Evolutionary conservation across 2,797 vertebrate genomes (phyloP).

Genomic region (Hydrocynus forskahlii): DNA sequence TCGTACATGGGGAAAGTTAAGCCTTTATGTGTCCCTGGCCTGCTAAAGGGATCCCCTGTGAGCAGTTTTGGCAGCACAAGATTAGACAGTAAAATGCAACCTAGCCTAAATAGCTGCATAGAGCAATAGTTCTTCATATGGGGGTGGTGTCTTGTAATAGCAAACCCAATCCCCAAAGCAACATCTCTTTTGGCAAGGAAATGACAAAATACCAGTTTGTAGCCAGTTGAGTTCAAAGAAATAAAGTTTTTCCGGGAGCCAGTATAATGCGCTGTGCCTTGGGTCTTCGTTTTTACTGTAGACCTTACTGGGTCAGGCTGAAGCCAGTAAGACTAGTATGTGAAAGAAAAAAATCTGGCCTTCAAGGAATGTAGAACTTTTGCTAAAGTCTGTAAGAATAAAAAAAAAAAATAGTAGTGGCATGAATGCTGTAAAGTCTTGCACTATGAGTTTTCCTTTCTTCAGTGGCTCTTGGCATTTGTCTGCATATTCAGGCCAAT

Average conservation of each 20-base stretch:
- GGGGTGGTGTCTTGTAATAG: slow-evolving; percentile 16
- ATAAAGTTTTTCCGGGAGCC: slow-evolving; percentile 19
- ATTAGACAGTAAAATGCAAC: slow-evolving; percentile 49
- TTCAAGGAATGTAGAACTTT: neutral
- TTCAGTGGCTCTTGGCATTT: neutral
- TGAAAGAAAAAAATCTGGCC: neutral
- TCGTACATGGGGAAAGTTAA: slow-evolving; percentile 23
- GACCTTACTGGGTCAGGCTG: slow-evolving; percentile 1
- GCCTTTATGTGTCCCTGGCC: slow-evolving; percentile 26
- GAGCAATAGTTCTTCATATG: slow-evolving; percentile 41
- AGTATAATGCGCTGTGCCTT: slow-evolving; percentile 8
- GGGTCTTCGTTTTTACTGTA: slow-evolving; percentile 8
- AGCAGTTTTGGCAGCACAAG: slow-evolving; percentile 42
- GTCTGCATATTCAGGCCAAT: neutral
- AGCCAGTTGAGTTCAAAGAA: slow-evolving; percentile 34
- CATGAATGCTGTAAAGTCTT: neutral
- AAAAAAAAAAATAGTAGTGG: neutral
- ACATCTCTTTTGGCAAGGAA: slow-evolving; percentile 29
- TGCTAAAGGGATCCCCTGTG: slow-evolving; percentile 22
- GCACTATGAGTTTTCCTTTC: neutral
- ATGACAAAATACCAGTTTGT: slow-evolving; percentile 1
- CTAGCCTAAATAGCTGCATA: slow-evolving; percentile 51
- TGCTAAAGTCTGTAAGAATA: neutral
- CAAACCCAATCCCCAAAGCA: slow-evolving; percentile 21
- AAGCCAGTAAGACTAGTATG: neutral